Evolutionary conservation across 2,888 invertebrate genomes (phyloP), one percentile per base, ranked within the genome.

Genomic region (Trichogramma evanescens): DNA sequence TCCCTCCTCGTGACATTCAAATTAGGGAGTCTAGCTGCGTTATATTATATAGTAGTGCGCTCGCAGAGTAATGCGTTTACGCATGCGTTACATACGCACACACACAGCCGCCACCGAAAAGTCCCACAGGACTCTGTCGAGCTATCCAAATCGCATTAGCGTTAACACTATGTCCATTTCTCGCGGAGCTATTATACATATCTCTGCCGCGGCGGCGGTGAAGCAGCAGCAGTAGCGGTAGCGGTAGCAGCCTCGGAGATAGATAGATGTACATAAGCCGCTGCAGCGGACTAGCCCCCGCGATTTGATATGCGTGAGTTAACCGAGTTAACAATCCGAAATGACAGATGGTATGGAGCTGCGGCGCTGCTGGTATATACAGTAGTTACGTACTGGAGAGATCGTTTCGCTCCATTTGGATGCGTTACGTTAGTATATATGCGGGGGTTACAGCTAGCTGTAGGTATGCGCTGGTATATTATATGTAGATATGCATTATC

Each of bases 141-240:
- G 39, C 70, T 74, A 76, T 74, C 73, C 72, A 74, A 77, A 77
- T 77, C 74, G 77, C 68, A 77, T 78, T 77, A 77, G 63, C 65
- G 70, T 63, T 26, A 26, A 26, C 26, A 26, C 59, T 63, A 64
- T 69, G 70, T 69, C 71, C 70, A 69, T 73, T 71, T 68, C 69
- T 62, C 67, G 69, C 65, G 68, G 68, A 70, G 59, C 26, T 26
- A 26, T 26, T 26, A 26, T 26, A 26, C 26, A 26, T 26, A 26
- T 26, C 26, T 26, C 26, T 26, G 26, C 26, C 26, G 26, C 26
- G 26, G 26, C 2, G 26, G 26, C 26, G 26, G 26, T 26, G 26
- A 26, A 26, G 26, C 26, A 26, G 26, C 26, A 26, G 26, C 26
- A 26, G 26, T 26, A 26, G 26, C 26, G 26, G 26, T 26, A 26